Conservation (phyloP, 2,888 invertebrate genomes). For the Mimumesa dahlbomi region DNA sequence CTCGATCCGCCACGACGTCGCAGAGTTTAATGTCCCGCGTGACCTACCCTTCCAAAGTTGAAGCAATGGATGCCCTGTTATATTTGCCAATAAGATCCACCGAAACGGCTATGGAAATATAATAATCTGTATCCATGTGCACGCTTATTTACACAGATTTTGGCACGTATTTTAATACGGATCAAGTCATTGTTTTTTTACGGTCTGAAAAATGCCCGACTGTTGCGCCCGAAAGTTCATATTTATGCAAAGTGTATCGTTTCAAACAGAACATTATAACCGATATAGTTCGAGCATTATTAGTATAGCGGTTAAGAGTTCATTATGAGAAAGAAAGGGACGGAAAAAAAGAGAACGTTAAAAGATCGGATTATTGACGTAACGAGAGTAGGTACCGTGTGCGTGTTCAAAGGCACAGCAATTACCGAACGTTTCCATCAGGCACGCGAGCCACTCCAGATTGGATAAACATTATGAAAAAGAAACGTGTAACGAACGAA, state of each 20-base stretch:
- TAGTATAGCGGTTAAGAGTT: no score
- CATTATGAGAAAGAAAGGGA: no score
- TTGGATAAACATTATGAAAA: slow-evolving; percentile 22
- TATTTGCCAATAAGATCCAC: slow-evolving; percentile 22
- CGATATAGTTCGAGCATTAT: no score
- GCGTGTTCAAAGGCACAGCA: slow-evolving; percentile 46
- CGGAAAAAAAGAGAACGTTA: no score
- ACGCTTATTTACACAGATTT: slow-evolving; percentile 23
- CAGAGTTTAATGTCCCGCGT: slow-evolving; percentile 61
- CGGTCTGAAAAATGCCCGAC: not conserved
- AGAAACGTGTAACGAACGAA: slow-evolving; percentile 38
- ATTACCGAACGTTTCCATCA: slow-evolving; percentile 43
- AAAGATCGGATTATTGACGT: no score
- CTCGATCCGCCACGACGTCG: slow-evolving; percentile 61
- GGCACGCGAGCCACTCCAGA: slow-evolving; percentile 30
- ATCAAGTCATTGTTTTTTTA: not conserved
- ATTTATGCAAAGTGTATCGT: no score
- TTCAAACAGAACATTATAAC: no score
- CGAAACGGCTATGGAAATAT: slow-evolving; percentile 1
- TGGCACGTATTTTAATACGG: slow-evolving; percentile 21
- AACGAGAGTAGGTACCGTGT: slow-evolving; percentile 40
- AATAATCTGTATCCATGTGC: slow-evolving; percentile 34
- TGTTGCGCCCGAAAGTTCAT: no score
- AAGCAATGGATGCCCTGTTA: slow-evolving; percentile 59
- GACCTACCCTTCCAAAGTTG: slow-evolving; percentile 61